Evolutionary conservation across 2,113 vertebrate species (phyloP), one percentile per base, ranked within the genome.

Genomic region (Phaetusa simplex): DNA sequence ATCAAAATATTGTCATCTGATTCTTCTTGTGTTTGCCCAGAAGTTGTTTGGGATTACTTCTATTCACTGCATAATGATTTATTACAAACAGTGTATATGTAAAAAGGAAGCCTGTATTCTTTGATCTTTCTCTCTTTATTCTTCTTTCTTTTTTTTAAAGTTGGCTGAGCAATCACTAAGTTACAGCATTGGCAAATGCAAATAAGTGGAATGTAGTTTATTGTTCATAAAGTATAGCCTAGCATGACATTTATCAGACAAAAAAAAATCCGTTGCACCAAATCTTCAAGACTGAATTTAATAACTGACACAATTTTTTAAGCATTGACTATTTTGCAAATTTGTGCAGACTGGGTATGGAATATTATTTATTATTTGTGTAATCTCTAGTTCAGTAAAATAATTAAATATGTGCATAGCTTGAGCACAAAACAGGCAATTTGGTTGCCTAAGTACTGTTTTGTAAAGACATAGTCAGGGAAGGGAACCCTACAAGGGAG

Each of bases 21-120:
- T 97, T 97, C 96, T 93, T 96, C 89, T 96, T 96, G 90, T 96
- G 89, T 92, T 86, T 91, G 93, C 92, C 88, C 91, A 97, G 79
- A 82, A 61, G 12, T 88, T 95, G 55, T 96, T 91, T 95, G 83
- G 87, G 93, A 95, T 97, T 78, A 86, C 83, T 97, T 83, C 17
- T 95, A 40, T 95, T 97, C 95, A 83, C 65, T 86, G 62, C 66
- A 52, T 78, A 71, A 82, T 96, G 93, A 93, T 95, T 97, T 97
- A 94, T 96, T 95, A 70, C 73, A 92, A 96, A 53, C 30, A 50
- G 86, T 67, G 52, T 59, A 27, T 88, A 86, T 86, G 64, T 88
- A 56, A 78, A 91, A 91, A 92, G 56, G 58, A 95, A 92, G 34
- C 66, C 72, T 90, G 23, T 49, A 8, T 72, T 88, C 83, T 97